Evolutionary conservation across 2,888 invertebrate species (phyloP).

Genomic region (Baccha elongata): DNA sequence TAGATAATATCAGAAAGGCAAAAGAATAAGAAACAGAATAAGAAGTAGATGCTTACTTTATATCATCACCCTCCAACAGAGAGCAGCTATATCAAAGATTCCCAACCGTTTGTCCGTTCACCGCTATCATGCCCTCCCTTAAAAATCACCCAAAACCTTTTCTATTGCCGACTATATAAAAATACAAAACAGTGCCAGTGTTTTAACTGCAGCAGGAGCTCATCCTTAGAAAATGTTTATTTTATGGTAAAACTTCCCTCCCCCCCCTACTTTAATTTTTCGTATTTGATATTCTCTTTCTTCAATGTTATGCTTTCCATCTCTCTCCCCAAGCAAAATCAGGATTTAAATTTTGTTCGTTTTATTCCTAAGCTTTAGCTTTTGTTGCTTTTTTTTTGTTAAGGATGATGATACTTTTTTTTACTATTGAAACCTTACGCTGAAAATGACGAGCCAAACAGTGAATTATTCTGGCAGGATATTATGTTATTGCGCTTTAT

Average conservation of each 20-base stretch:
- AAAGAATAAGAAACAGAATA: conserved; percentile 29
- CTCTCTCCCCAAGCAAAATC: conserved; percentile 38
- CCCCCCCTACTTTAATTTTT: conserved; percentile 2
- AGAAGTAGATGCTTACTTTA: conserved; percentile 31
- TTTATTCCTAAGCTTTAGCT: conserved; percentile 43
- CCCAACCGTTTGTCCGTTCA: conserved; percentile 19
- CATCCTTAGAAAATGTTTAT: conserved; percentile 69
- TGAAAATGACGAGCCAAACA: conserved; percentile 62
- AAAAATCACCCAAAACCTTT: conserved; percentile 9
- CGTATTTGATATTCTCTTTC: conserved; percentile 59
- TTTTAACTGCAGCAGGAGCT: conserved; percentile 46
- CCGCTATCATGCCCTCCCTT: conserved; percentile 2
- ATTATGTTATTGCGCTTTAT: conserved; percentile 68
- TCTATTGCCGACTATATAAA: conserved; percentile 49
- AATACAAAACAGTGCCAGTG: conserved; percentile 44
- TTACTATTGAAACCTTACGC: conserved; percentile 46
- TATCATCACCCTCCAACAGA: conserved; percentile 43
- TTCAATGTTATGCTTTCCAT: conserved; percentile 42
- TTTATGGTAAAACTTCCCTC: conserved; percentile 34
- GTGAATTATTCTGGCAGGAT: conserved; percentile 62
- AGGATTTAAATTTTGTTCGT: conserved; percentile 57
- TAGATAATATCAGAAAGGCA: conserved; percentile 47
- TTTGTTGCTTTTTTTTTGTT: conserved; percentile 15
- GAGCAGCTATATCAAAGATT: conserved; percentile 49
- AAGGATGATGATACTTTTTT: conserved; percentile 19